A percentile compares a stretch with the other conserved stretches of the same genome.
phyloP scores from a whole-genome alignment of 2,797 vertebrate species.

The Oreonectes daqikongensis region DNA sequence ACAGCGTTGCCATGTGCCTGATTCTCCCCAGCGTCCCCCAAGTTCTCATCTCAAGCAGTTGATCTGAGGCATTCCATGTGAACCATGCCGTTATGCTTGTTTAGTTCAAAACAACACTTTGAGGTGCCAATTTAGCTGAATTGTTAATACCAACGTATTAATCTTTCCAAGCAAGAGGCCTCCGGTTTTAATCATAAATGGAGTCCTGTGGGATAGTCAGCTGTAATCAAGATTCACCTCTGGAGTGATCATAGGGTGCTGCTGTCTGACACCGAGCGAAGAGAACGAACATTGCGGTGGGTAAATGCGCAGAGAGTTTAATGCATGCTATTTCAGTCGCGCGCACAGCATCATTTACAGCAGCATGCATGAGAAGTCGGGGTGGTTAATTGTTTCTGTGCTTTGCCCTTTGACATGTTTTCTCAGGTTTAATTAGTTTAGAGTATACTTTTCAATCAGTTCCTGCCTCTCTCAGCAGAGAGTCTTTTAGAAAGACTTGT shows the following conservation, averaged over 20 bases:
- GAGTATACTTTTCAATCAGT: conserved; percentile 60
- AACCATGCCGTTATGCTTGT: conserved; percentile 35
- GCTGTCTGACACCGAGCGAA: conserved; percentile 25
- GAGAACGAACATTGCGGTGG: not conserved
- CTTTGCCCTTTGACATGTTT: conserved; percentile 54
- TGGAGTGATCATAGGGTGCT: conserved; percentile 41
- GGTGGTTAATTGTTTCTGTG: conserved; percentile 51
- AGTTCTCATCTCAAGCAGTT: conserved; percentile 11
- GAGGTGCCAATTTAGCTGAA: conserved; percentile 50
- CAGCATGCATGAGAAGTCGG: conserved; percentile 45
- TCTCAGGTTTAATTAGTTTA: conserved; percentile 63
- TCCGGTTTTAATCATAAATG: conserved; percentile 49
- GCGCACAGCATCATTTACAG: conserved; percentile 25
- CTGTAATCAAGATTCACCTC: conserved; percentile 51
- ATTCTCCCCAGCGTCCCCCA: conserved; percentile 9
- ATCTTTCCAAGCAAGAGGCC: conserved; percentile 42
- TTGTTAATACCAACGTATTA: conserved; percentile 54
- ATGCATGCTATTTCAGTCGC: conserved; percentile 34
- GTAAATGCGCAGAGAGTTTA: conserved; percentile 19
- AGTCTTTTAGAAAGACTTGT: conserved; percentile 15
- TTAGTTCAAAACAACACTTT: conserved; percentile 47
- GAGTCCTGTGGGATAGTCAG: conserved; percentile 39
- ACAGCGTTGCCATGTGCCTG: not conserved
- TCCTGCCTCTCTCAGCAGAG: conserved; percentile 33
- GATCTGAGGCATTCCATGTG: conserved; percentile 15